These are phyloP conservation scores for Ischnura elegans DNA, from an alignment of 2,888 invertebrate species.

Conservation along the genomic window DNA sequence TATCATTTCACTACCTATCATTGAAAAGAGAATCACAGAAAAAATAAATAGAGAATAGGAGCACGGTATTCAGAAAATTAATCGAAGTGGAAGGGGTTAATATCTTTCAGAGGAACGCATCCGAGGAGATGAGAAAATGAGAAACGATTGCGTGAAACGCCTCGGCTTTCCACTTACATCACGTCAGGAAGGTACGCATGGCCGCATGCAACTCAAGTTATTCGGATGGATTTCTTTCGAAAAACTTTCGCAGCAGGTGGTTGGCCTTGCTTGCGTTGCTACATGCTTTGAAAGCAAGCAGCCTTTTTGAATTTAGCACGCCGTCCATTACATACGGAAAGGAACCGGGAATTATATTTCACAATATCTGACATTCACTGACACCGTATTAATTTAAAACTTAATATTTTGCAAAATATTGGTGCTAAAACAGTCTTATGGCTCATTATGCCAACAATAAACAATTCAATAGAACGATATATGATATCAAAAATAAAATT, in stretches of 20 bases:
- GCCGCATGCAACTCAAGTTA: not conserved
- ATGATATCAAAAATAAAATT: no score
- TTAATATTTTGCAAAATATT: no score
- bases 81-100: no score
- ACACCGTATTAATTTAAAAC: not conserved
- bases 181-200: not conserved
- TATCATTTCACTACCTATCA: no score
- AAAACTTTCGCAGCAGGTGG: not conserved
- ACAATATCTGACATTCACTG: not conserved
- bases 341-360: not conserved
- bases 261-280: conserved; percentile 3
- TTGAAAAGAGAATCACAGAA: no score
- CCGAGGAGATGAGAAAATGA: not conserved
- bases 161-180: not conserved
- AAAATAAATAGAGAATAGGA: no score
- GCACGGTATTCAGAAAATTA: no score
- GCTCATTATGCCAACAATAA: no score
- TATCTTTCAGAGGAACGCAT: no score
- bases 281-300: not conserved
- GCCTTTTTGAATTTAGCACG: not conserved
- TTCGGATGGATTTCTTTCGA: not conserved
- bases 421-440: no score
- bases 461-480: no score
- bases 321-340: not conserved
- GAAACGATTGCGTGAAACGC: not conserved